Evolutionary conservation across 2,888 invertebrate species (phyloP).

Genomic region (Strigamia transsilvanica): DNA sequence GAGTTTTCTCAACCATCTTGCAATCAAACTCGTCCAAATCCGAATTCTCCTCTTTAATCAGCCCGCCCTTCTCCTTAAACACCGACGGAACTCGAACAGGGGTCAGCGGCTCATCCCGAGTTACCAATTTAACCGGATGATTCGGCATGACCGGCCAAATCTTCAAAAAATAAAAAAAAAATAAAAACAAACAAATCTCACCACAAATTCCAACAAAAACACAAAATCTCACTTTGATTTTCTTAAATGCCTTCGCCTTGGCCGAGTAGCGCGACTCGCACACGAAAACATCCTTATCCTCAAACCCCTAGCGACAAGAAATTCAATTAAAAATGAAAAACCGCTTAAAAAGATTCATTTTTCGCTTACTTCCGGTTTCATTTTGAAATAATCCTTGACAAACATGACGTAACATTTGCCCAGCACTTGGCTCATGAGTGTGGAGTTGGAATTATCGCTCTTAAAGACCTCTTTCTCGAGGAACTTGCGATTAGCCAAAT

Average conservation of each 20-base stretch:
- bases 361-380: slow-evolving; percentile 76
- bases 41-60: slow-evolving; percentile 79
- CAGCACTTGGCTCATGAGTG: slow-evolving; percentile 83
- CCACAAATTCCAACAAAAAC: neutral
- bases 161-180: slow-evolving; percentile 60
- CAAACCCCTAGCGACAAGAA: slow-evolving; percentile 70
- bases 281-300: slow-evolving; percentile 93
- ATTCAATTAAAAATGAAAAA: neutral
- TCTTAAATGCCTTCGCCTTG: slow-evolving; percentile 86
- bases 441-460: slow-evolving; percentile 85
- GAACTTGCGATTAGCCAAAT: slow-evolving; percentile 93
- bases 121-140: slow-evolving; percentile 72
- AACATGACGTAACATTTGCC: slow-evolving; percentile 93
- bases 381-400: slow-evolving; percentile 92
- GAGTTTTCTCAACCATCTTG: slow-evolving; percentile 82
- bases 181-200: neutral
- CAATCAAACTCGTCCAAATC: slow-evolving; percentile 80
- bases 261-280: slow-evolving; percentile 95
- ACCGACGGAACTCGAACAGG: slow-evolving; percentile 90
- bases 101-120: slow-evolving; percentile 78
- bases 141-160: slow-evolving; percentile 71
- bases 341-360: neutral
- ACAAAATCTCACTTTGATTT: slow-evolving; percentile 71
- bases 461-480: slow-evolving; percentile 96
- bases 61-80: slow-evolving; percentile 88